These are phyloP conservation scores for Epinephelus lanceolatus DNA, from an alignment of 2,113 vertebrate genomes.

Conservation along the genomic window DNA sequence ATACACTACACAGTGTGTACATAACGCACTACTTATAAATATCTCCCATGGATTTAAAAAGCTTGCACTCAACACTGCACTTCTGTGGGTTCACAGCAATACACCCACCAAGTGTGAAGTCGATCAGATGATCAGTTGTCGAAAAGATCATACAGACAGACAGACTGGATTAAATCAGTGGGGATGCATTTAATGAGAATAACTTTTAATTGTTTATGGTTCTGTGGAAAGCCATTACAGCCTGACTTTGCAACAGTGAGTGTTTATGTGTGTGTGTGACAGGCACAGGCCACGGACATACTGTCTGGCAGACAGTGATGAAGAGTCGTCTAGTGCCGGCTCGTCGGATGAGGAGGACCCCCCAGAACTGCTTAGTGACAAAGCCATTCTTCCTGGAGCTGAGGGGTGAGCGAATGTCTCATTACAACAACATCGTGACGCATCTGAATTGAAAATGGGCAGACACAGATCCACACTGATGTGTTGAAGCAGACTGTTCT, in stretches of 20 bases:
- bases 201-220: constrained; percentile 8
- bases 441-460: constrained; percentile 22
- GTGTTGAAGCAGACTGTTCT: constrained; percentile 45
- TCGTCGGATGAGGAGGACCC: constrained; percentile 97
- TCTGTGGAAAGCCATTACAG: constrained; percentile 17
- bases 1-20: too few relatives aligned
- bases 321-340: constrained; percentile 98
- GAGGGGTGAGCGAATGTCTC: constrained; percentile 89
- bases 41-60: too few relatives aligned
- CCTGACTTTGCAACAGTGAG: constrained; percentile 8
- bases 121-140: too few relatives aligned
- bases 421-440: background rate
- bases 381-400: constrained; percentile 85
- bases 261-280: constrained; percentile 55
- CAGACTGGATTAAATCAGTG: constrained; percentile 5
- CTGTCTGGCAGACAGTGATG: constrained; percentile 97
- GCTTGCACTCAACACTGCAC: too few relatives aligned
- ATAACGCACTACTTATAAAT: too few relatives aligned
- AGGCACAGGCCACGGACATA: constrained; percentile 92
- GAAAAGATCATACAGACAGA: too few relatives aligned
- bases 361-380: constrained; percentile 89
- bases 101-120: too few relatives aligned
- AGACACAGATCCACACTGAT: constrained; percentile 22
- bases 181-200: constrained; percentile 22
- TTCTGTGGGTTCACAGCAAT: too few relatives aligned